phyloP scores from a whole-genome alignment of 2,113 vertebrate species.

The Prunella fulvescens region DNA sequence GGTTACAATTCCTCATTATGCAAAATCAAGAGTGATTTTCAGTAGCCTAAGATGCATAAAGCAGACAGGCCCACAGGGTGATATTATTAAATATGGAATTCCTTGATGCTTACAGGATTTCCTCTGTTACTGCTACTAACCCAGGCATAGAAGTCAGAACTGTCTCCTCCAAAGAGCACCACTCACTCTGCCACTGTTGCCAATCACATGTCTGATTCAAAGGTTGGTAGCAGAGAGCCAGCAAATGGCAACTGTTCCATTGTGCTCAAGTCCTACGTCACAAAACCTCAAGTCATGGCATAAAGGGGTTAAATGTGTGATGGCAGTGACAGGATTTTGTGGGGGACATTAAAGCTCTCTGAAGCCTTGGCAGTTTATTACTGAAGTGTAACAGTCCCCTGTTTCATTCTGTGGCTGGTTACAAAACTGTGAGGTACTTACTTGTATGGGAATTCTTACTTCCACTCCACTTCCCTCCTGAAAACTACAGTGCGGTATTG shows the following conservation, averaged over 20 bases:
- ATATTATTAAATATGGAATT: neutral
- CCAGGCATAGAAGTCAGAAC: accelerated
- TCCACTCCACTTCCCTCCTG: neutral
- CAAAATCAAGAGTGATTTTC: neutral
- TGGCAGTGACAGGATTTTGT: neutral
- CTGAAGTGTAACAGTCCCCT: neutral
- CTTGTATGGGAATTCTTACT: neutral
- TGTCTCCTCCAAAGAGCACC: neutral
- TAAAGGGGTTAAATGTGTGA: neutral
- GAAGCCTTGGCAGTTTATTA: neutral
- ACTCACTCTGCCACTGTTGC: neutral
- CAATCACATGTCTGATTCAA: neutral
- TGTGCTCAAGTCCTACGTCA: neutral
- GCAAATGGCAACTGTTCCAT: slow-evolving; percentile 1
- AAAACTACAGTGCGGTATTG: neutral
- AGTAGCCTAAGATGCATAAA: neutral
- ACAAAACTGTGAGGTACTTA: neutral
- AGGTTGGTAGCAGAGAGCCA: neutral
- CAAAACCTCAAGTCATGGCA: neutral
- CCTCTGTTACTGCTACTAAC: neutral
- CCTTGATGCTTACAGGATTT: neutral
- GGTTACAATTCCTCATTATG: neutral
- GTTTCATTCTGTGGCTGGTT: neutral
- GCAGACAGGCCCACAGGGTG: accelerated
- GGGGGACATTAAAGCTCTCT: neutral